Evolutionary conservation across 1,140 invertebrate genomes (phyloP), one percentile per base, ranked within the genome.

Genomic region (Zaprionus ghesquierei): DNA sequence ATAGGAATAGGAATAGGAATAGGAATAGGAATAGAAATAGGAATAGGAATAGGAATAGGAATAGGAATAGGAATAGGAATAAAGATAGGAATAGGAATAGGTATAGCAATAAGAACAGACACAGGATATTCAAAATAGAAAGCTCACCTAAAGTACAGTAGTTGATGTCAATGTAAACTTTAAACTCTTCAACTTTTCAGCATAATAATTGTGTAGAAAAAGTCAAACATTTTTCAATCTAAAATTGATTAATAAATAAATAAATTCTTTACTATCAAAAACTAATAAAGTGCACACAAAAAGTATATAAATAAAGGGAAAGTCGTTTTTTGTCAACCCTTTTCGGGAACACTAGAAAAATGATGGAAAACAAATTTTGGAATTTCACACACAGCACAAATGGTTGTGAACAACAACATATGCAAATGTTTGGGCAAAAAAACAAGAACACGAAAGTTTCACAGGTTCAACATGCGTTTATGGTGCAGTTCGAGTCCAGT

Each of bases 331-430:
- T 41, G 29, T 18, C 53, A 51, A 58, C 49, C 55, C 55, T 65
- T 59, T 59, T 73, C 31, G 13, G 25, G 15, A 46, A 5, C 55
- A 54, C 69, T 51, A 46, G 25, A 60, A 55, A 81, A 80, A 41
- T 41, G 54, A 41, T 69, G 22, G 23, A 64, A 77, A 71, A 38
- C 61, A 73, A 69, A 62, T 75, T 74, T 41, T 80, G 58, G 44
- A 69, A 75, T 62, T 60, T 68, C 46, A 35, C 31, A 31, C 59
- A 50, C 29, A 27, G 15, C 44, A 73, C 54, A 69, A 69, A 69
- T 35, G 59, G 51, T 60, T 87, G 84, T 41, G 84, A 87, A 89
- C 66, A 80, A 69, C 58, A 66, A 25, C 84, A 89, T 77, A 84
- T 87, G 84, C 73, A 87, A 77, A 77, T 74, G 54, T 12, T 6